Percentiles rank a stretch among this genome's conserved stretches.
These are phyloP conservation scores for Copidosoma aretas DNA, from an alignment of 2,888 invertebrate species.

Conservation along the genomic window DNA sequence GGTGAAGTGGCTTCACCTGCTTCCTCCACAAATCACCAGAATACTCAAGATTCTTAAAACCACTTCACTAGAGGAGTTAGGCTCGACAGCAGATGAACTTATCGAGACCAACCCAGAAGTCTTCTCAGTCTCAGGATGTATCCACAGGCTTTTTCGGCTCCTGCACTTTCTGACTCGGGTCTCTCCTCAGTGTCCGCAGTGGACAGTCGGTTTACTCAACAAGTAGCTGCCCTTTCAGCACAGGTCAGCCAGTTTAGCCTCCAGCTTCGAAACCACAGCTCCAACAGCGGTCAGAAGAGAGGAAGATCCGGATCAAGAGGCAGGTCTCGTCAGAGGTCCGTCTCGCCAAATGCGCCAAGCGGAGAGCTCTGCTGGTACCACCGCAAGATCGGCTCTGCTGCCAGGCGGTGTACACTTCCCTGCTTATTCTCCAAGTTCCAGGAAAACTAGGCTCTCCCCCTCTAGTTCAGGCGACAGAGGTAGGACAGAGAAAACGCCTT, in stretches of 20 bases:
- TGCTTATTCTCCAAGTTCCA: neutral
- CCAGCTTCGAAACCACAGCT: no score
- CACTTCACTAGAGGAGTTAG: neutral
- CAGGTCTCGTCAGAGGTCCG: neutral
- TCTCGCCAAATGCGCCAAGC: neutral
- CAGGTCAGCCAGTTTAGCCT: neutral
- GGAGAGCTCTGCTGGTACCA: neutral
- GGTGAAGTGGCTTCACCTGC: neutral
- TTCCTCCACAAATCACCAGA: neutral
- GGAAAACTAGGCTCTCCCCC: neutral
- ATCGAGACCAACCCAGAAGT: neutral
- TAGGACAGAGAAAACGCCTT: neutral
- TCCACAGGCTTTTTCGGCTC: no score
- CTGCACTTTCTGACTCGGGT: neutral
- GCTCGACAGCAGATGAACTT: neutral
- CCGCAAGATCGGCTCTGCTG: neutral
- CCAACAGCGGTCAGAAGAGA: neutral
- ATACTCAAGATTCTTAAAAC: neutral
- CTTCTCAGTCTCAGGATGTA: no score
- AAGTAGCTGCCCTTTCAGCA: neutral
- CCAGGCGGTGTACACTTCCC: neutral
- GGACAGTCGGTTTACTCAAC: neutral
- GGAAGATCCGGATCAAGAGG: neutral
- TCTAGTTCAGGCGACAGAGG: neutral
- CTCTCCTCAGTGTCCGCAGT: neutral